phyloP scores from a whole-genome alignment of 2,888 invertebrate genomes.

The Megaustenia siamemsis region DNA sequence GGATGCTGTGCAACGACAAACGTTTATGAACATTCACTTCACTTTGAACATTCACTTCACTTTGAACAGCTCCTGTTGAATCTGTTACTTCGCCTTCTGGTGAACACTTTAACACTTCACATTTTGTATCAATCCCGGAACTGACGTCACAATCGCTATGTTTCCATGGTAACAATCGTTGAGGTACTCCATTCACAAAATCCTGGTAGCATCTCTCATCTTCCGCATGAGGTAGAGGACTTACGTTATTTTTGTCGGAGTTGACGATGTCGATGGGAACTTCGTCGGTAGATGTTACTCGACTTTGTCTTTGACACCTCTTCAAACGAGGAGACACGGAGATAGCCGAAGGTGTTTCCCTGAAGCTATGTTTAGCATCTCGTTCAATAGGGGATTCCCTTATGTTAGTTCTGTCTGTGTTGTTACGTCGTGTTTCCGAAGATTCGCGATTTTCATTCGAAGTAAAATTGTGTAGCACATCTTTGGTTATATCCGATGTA shows the following conservation, averaged over 20 bases:
- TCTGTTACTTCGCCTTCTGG: neutral
- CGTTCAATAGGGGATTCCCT: neutral
- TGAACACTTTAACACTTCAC: neutral
- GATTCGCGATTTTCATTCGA: too few relatives aligned
- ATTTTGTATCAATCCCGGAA: neutral
- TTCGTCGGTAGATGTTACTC: slow-evolving; percentile 7
- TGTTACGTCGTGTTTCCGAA: neutral
- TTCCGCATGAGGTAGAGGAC: neutral
- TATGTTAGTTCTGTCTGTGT: neutral
- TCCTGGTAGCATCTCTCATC: neutral
- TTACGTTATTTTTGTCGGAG: neutral
- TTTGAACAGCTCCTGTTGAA: neutral
- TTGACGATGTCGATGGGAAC: neutral
- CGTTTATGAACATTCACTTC: neutral
- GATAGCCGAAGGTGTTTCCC: neutral
- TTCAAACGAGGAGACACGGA: neutral
- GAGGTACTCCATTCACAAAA: slow-evolving; percentile 12
- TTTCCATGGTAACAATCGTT: neutral
- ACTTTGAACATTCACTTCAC: neutral
- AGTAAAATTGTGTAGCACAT: too few relatives aligned
- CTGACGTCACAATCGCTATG: neutral
- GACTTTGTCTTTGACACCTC: neutral
- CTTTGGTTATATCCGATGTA: too few relatives aligned
- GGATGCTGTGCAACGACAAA: neutral
- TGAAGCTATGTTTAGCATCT: neutral